Evolutionary conservation across 2,113 vertebrate genomes (phyloP).

Genomic region (Erythrolamprus reginae): DNA sequence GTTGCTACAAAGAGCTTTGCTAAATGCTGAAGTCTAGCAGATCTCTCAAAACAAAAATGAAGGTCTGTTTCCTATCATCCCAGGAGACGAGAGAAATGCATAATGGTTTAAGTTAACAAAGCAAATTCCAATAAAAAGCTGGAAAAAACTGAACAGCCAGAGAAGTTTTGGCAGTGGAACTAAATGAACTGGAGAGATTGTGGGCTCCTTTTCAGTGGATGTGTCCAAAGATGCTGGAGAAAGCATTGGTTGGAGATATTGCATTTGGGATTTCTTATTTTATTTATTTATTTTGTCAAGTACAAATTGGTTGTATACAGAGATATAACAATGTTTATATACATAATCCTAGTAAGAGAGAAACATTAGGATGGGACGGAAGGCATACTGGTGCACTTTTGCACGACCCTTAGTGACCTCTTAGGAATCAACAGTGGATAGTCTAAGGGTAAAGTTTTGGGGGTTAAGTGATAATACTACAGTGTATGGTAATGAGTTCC

Average conservation of each 20-base stretch:
- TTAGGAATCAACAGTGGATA: too few species aligned
- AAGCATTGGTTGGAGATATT: not conserved
- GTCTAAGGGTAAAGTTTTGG: too few species aligned
- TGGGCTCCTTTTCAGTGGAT: not conserved
- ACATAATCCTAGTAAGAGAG: too few species aligned
- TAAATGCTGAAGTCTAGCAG: not conserved
- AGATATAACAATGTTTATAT: too few species aligned
- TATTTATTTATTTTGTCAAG: too few species aligned
- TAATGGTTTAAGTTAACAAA: not conserved
- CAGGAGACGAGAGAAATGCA: not conserved
- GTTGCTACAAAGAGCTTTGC: not conserved
- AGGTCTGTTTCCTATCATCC: not conserved
- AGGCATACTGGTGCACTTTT: too few species aligned
- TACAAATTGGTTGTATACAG: too few species aligned
- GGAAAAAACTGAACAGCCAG: not conserved
- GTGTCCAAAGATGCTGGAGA: not conserved
- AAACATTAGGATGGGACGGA: too few species aligned
- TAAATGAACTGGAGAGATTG: not conserved
- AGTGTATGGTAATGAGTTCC: too few species aligned
- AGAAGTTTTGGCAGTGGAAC: not conserved
- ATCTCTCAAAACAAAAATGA: not conserved
- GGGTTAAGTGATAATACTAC: too few species aligned
- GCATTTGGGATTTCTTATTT: not conserved
- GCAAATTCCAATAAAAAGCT: not conserved
- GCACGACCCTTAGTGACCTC: too few species aligned